phyloP scores from a whole-genome alignment of 2,888 invertebrate species.

The Carterocephalus palaemon region DNA sequence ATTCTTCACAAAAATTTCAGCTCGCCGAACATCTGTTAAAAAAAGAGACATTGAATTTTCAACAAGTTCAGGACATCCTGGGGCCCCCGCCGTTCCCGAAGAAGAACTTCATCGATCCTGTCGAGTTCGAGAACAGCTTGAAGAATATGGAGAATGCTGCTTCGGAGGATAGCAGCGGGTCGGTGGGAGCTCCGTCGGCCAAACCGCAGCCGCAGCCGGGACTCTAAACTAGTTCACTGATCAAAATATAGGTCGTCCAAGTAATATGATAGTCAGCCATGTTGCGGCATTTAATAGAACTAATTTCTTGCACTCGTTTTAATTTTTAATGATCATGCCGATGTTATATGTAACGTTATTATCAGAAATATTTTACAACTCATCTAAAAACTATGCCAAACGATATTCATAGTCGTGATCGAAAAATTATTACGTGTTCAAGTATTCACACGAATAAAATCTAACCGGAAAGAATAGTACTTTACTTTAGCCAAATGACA shows the following conservation, averaged over 20 bases:
- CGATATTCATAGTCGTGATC: too few relatives aligned
- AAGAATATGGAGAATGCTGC: slow-evolving; percentile 58
- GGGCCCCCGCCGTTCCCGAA: slow-evolving; percentile 92
- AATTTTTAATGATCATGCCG: not conserved
- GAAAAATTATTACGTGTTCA: too few relatives aligned
- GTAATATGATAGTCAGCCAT: too few relatives aligned
- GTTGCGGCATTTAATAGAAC: slow-evolving; percentile 5
- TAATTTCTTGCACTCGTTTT: not conserved
- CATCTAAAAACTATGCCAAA: too few relatives aligned
- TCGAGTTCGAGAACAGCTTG: slow-evolving; percentile 85
- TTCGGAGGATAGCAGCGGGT: slow-evolving; percentile 30
- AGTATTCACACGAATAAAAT: too few relatives aligned
- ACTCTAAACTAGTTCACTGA: slow-evolving; percentile 20
- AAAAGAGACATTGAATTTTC: slow-evolving; percentile 94
- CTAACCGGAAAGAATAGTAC: too few relatives aligned
- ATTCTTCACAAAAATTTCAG: too few relatives aligned
- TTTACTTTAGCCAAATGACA: too few relatives aligned
- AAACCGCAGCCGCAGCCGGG: slow-evolving; percentile 40
- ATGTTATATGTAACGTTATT: too few relatives aligned
- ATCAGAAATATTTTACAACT: too few relatives aligned
- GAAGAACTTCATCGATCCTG: slow-evolving; percentile 86
- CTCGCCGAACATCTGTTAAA: slow-evolving; percentile 91
- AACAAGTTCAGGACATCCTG: slow-evolving; percentile 91
- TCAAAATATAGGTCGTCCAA: too few relatives aligned
- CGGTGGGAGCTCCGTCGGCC: slow-evolving; percentile 50